Base-by-base conservation (phyloP, 2,888 invertebrate genomes). In the Drosophila testacea region DNA sequence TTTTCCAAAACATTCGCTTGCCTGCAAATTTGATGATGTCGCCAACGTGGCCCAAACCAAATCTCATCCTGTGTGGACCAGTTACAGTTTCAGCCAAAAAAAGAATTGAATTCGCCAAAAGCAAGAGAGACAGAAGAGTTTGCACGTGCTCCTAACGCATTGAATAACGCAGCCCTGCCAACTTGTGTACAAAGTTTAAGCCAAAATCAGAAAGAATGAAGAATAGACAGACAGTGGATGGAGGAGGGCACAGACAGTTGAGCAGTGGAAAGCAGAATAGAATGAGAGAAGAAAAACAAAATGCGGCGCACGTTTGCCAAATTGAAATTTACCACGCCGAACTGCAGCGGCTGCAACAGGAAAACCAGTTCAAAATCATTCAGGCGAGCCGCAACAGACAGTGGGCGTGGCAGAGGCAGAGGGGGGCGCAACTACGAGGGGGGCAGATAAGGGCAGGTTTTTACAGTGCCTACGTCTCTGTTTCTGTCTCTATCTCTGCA, bases 281-380 rank as follows among this genome's bases (percentile, higher is more conserved):
- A 50, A 34, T 32, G 27, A 36, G 11, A 28, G 10, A 16, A 41
- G 32, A 36, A 42, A 59, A 59, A 41, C 54, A 59, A 65, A 73
- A 80, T 80, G 75, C 81, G 65, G 59, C 62, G 67, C 79, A 80
- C 79, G 79, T 80, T 80, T 78, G 71, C 69, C 78, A 80, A 80
- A 80, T 80, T 80, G 79, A 80, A 80, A 80, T 80, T 75, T 80
- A 69, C 67, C 67, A 77, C 71, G 77, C 16, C 64, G 69, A 78
- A 60, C 55, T 73, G 77, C 73, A 77, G 66, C 42, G 46, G 46
- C 66, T 47, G 54, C 34, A 32, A 22, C 50, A 22, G 50, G 36
- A 22, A 50, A 36, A 28, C 38, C 52, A 64, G 60, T 54, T 65
- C 30, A 41, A 57, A 75, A 51, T 52, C 60, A 78, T 78, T 78